A percentile compares a stretch with the other conserved stretches of the same genome.
Conservation (phyloP, 2,888 invertebrate species). For the Orthosia gracilis region DNA sequence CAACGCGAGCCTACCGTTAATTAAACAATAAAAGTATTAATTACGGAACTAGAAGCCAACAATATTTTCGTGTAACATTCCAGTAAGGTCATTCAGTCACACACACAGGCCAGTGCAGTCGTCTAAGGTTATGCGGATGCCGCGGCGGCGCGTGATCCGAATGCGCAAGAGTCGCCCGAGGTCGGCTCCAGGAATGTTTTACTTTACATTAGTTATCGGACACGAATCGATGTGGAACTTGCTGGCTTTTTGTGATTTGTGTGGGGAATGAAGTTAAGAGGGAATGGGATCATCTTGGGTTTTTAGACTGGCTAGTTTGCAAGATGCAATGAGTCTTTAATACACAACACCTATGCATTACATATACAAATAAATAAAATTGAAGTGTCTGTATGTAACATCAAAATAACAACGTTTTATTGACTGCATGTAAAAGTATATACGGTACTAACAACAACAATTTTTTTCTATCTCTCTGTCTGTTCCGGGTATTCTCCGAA, state of each 20-base stretch:
- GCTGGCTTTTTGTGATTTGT: slow-evolving; percentile 30
- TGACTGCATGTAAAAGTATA: too few relatives aligned
- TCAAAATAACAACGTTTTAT: too few relatives aligned
- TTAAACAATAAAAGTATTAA: slow-evolving; percentile 6
- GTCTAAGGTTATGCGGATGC: slow-evolving; percentile 89
- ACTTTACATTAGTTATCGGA: slow-evolving; percentile 72
- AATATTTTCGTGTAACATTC: slow-evolving; percentile 55
- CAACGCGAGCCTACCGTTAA: too few relatives aligned
- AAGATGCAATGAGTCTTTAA: too few relatives aligned
- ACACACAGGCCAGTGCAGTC: slow-evolving; percentile 63
- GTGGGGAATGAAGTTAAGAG: neutral
- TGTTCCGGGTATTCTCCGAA: too few relatives aligned
- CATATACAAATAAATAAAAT: too few relatives aligned
- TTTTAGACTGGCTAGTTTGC: neutral
- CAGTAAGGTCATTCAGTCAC: slow-evolving; percentile 67
- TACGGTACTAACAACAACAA: too few relatives aligned
- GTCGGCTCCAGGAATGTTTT: slow-evolving; percentile 82
- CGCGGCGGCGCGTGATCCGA: slow-evolving; percentile 81
- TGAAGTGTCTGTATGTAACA: too few relatives aligned
- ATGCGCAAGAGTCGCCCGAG: slow-evolving; percentile 81
- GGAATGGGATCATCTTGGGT: neutral
- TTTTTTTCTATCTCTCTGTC: too few relatives aligned
- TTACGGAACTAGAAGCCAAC: slow-evolving; percentile 10
- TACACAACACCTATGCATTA: too few relatives aligned
- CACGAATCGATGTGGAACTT: slow-evolving; percentile 55